These are phyloP conservation scores for Aurelia sp. DNA, from an alignment of 30 jellyfish, hydroid and myxozoan species.

Conservation along the genomic window DNA sequence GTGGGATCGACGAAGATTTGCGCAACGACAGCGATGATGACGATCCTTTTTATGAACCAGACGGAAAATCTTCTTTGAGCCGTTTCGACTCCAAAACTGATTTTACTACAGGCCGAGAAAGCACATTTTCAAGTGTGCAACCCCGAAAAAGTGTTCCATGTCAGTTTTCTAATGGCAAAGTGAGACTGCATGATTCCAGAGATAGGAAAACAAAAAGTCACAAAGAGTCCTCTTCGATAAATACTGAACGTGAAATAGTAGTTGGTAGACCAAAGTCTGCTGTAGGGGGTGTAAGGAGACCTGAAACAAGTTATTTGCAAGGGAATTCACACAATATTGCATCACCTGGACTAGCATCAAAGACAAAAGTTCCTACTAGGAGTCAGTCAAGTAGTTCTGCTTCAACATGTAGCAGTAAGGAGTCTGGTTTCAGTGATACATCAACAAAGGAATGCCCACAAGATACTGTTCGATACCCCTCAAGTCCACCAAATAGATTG, in stretches of 20 bases:
- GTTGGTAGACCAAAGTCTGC: slow-evolving; percentile 80
- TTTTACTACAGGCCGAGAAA: not conserved
- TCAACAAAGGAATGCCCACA: not conserved
- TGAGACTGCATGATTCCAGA: too few relatives aligned
- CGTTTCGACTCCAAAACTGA: not conserved
- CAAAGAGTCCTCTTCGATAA: not conserved
- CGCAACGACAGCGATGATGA: slow-evolving; percentile 31
- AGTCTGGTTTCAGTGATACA: not conserved
- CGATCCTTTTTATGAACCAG: not conserved
- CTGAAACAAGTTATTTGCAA: not conserved
- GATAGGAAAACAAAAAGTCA: not conserved
- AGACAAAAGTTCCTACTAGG: not conserved
- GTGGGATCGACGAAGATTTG: slow-evolving; percentile 49
- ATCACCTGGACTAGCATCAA: not conserved
- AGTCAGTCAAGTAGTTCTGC: not conserved
- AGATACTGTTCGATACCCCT: not conserved
- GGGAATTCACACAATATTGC: not conserved
- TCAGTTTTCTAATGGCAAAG: too few relatives aligned
- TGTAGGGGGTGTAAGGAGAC: slow-evolving; percentile 62
- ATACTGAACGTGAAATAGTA: slow-evolving; percentile 39
- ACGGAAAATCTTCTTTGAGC: too few relatives aligned
- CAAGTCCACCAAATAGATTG: not conserved
- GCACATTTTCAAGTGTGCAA: not conserved
- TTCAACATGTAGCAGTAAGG: not conserved
- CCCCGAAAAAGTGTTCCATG: not conserved